Base-by-base conservation (phyloP, 2,888 invertebrate species). In the Ypsolopha scabrella region DNA sequence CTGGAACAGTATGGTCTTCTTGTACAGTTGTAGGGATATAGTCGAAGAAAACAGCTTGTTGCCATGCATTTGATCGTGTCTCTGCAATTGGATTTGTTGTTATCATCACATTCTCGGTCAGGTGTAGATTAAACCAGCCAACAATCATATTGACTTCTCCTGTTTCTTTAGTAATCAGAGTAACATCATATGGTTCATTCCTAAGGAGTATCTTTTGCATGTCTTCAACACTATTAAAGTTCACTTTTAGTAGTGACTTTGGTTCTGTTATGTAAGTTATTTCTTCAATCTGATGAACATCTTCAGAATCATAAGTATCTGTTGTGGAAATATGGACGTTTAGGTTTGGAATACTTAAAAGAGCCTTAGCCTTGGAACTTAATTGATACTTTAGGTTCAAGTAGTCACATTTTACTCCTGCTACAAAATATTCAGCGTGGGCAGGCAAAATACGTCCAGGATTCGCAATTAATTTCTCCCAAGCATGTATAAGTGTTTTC, bases 91-190 rank as follows among this genome's bases (percentile, higher is more conserved):
- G 92, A 56, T 90, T 86, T 7, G 92, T 91, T 49, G 90, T 89
- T 41, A 94, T 75, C 0, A 73, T 79, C 37, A 89, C 85, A 41
- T 87, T 81, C 7, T 91, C 89, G 60, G 91, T 89, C 48, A 95
- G 77, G 65, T 91, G 77, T 53, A 94, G 78, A 64, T 92, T 90
- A 66, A 94, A 94, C 92, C 92, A 94, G 39, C 92, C 88, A 50
- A 90, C 89, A 46, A 93, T 73, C 33, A 89, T 88, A 74, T 93
- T 91, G 10, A 93, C 67, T 48, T 70, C 75, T 2, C 92, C 92
- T 62, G 69, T 64, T 50, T 76, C 65, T 47, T 64, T 64, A 54
- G 75, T 82, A 50, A 71, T 73, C 7, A 88, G 64, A 44, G 74
- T 62, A 33, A 82, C 60, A 55, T 64, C 58, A 61, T 75, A 82